phyloP scores from a whole-genome alignment of 1,140 invertebrate genomes.

The Listronotus oregonensis region DNA sequence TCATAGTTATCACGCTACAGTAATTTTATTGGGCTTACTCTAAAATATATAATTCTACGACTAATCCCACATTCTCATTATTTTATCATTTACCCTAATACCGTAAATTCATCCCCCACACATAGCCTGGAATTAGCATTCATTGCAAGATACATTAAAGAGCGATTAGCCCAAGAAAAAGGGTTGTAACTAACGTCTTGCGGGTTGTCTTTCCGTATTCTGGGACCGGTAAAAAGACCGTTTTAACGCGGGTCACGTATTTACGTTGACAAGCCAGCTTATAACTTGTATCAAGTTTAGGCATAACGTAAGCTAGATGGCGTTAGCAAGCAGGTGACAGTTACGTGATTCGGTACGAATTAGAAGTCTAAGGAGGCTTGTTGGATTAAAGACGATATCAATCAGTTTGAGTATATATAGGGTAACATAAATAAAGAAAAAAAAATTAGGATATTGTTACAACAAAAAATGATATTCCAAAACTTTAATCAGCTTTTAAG shows the following conservation, averaged over 20 bases:
- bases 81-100: constrained; percentile 17
- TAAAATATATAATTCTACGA: too few species aligned
- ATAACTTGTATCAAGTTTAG: constrained; percentile 19
- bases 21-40: too few species aligned
- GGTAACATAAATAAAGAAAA: too few species aligned
- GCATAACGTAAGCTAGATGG: constrained; percentile 6
- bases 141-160: constrained; percentile 30
- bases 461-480: too few species aligned
- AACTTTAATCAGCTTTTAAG: too few species aligned
- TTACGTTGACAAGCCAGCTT: constrained; percentile 27
- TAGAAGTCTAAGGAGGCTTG: neutral
- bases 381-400: too few species aligned
- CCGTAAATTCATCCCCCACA: constrained; percentile 24
- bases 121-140: constrained; percentile 28
- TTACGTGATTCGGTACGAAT: constrained; percentile 15
- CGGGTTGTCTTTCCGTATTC: constrained; percentile 10
- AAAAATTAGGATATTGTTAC: too few species aligned
- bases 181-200: constrained; percentile 33
- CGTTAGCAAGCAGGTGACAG: constrained; percentile 23
- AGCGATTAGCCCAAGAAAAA: constrained; percentile 33
- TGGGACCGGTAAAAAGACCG: constrained; percentile 16
- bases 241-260: constrained; percentile 30
- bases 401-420: too few species aligned
- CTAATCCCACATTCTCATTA: neutral
- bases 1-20: too few species aligned